Evolutionary conservation across 1,140 invertebrate species (phyloP).

Genomic region (Ganaspis sp.): DNA sequence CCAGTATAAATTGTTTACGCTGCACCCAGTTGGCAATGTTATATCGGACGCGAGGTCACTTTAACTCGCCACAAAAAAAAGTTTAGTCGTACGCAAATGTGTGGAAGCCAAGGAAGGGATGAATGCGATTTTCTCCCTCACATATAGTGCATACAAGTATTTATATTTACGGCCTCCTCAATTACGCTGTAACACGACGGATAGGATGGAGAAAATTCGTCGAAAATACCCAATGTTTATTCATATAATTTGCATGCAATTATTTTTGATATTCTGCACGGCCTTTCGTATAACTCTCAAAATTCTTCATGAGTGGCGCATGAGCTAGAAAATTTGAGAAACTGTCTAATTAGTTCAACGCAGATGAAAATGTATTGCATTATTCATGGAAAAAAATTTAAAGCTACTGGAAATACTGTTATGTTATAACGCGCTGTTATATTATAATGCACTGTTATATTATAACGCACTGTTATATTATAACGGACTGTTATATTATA

Average conservation of each 20-base stretch:
- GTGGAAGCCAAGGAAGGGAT: background rate
- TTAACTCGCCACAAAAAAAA: background rate
- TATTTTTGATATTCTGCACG: slow-evolving; percentile 63
- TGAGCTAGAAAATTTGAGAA: too few relatives aligned
- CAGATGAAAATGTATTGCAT: too few relatives aligned
- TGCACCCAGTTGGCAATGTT: slow-evolving; percentile 63
- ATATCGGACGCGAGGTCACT: slow-evolving; percentile 54
- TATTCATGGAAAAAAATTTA: too few relatives aligned
- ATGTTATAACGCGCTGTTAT: too few relatives aligned
- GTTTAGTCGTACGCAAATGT: background rate
- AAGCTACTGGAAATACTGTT: too few relatives aligned
- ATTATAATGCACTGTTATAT: too few relatives aligned
- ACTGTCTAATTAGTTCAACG: too few relatives aligned
- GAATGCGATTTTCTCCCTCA: background rate
- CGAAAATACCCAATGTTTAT: slow-evolving; percentile 70
- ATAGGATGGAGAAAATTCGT: slow-evolving; percentile 61
- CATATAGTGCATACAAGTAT: background rate
- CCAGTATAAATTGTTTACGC: slow-evolving; percentile 71
- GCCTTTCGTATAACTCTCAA: slow-evolving; percentile 40
- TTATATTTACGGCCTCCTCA: background rate
- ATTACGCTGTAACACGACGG: background rate
- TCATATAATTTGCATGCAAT: slow-evolving; percentile 71
- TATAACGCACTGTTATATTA: too few relatives aligned
- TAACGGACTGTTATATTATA: too few relatives aligned
- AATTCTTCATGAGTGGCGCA: background rate